Conservation (phyloP, 2,888 invertebrate genomes). For the Ctenicera cuprea region DNA sequence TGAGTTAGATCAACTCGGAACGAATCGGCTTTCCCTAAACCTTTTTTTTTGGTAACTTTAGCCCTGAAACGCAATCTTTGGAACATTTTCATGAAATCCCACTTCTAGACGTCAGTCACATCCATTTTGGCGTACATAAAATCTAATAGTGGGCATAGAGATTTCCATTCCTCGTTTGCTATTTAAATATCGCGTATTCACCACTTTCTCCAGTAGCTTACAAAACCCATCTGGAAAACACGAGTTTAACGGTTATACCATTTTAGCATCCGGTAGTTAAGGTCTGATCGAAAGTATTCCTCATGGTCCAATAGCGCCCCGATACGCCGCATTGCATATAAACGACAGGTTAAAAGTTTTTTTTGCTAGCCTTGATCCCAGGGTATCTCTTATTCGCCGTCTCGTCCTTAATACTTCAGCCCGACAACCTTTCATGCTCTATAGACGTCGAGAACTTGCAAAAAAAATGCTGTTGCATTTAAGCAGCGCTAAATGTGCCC, state of each 20-base stretch:
- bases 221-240: constrained; percentile 36
- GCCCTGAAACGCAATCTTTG: no score
- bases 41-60: no score
- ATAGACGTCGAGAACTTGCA: constrained; percentile 19
- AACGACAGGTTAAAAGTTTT: constrained; percentile 62
- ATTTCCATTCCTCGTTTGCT: background rate
- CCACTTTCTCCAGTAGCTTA: constrained; percentile 29
- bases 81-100: no score
- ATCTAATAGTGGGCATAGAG: no score
- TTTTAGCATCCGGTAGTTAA: constrained; percentile 47
- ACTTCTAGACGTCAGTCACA: no score
- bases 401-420: constrained; percentile 36
- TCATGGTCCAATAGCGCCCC: constrained; percentile 62
- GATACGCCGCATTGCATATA: constrained; percentile 63
- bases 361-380: constrained; percentile 39
- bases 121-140: no score
- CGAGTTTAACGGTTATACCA: constrained; percentile 45
- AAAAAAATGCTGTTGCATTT: constrained; percentile 24
- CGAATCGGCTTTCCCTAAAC: no score
- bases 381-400: constrained; percentile 33
- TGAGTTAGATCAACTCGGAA: no score
- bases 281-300: constrained; percentile 65
- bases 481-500: constrained; percentile 3
- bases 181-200: constrained; percentile 23
- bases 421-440: constrained; percentile 32